phyloP scores from a whole-genome alignment of 1,140 invertebrate species.

The Mizuhopecten yessoensis region DNA sequence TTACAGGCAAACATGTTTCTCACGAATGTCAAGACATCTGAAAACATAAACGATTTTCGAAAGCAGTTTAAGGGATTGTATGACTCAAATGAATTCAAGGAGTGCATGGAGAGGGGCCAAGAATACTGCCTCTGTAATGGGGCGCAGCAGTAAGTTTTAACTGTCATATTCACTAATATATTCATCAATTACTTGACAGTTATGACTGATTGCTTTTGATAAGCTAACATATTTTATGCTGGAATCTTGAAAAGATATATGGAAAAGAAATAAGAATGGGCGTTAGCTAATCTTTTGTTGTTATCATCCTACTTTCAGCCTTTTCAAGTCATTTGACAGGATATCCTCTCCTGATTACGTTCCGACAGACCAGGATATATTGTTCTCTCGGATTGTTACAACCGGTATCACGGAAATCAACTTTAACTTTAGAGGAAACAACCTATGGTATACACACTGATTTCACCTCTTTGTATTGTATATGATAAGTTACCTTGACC shows the following conservation, averaged over 20 bases:
- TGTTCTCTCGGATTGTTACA: constrained; percentile 80
- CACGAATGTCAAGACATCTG: background rate
- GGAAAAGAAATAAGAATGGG: no score
- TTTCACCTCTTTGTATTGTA: no score
- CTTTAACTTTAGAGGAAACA: constrained; percentile 79
- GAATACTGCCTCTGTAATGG: background rate
- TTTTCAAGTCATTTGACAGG: constrained; percentile 89
- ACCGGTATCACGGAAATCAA: constrained; percentile 82
- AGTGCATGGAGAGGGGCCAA: background rate
- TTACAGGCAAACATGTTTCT: background rate
- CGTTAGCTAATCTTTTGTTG: no score
- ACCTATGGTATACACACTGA: constrained; percentile 84
- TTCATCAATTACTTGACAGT: no score
- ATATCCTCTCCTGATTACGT: constrained; percentile 85
- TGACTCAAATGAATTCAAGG: background rate
- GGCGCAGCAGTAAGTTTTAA: background rate
- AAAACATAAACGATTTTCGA: background rate
- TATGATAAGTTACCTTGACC: no score
- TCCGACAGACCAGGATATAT: constrained; percentile 79
- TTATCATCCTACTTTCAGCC: no score
- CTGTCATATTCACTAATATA: background rate
- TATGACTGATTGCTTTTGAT: no score
- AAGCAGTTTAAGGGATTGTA: background rate
- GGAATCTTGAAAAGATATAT: no score
- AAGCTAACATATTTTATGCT: no score